Conservation (phyloP, 2,113 vertebrate species). For the Thalassoma bifasciatum region DNA sequence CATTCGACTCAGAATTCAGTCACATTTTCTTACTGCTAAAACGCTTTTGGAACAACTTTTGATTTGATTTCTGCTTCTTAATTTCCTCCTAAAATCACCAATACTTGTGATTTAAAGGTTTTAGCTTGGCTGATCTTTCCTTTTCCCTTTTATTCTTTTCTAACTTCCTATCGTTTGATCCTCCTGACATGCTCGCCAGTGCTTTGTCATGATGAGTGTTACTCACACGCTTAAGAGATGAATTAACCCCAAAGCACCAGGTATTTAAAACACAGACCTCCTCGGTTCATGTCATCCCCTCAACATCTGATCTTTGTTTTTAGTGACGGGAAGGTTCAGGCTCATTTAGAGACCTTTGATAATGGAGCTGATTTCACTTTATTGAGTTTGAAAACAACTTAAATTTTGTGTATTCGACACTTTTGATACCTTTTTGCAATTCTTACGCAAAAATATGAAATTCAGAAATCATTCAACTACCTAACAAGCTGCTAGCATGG, state of each 20-base stretch:
- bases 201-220: constrained; percentile 84
- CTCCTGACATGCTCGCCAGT: constrained; percentile 77
- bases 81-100: constrained; percentile 52
- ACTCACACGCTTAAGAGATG: constrained; percentile 80
- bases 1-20: constrained; percentile 39
- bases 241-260: constrained; percentile 78
- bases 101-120: constrained; percentile 56
- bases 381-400: not conserved
- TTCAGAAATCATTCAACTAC: no score
- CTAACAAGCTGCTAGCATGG: no score
- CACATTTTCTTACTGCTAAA: constrained; percentile 29
- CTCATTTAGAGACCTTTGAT: constrained; percentile 30
- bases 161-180: constrained; percentile 81
- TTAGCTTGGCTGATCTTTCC: constrained; percentile 49
- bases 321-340: constrained; percentile 53
- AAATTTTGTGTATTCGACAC: no score
- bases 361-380: not conserved
- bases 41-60: constrained; percentile 25
- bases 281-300: constrained; percentile 47
- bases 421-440: no score
- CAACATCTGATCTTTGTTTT: constrained; percentile 36
- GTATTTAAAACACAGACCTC: constrained; percentile 78
- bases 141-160: constrained; percentile 63
- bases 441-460: no score
- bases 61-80: constrained; percentile 35